Base-by-base conservation (phyloP, 2,888 invertebrate species). In the Agrilus cyanescens region DNA sequence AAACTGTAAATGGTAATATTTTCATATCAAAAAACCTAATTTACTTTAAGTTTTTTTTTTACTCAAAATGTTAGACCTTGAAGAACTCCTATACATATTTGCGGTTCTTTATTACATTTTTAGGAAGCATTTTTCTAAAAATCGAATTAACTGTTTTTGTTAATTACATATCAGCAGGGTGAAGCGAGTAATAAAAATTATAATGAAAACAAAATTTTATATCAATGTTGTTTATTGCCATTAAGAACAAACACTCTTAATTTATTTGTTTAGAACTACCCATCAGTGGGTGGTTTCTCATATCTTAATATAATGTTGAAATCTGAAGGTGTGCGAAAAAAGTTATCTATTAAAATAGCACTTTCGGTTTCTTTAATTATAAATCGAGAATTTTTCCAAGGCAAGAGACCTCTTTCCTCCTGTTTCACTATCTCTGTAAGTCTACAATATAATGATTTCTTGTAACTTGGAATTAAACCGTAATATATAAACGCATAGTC, bases 281-380 rank as follows among this genome's bases (percentile, higher is more conserved):
- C 47, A 12, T 49, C 38, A 35, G 54, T 50, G 8, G 53, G 50
- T 43, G 57, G 52, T 44, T 53, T 53, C 44, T 61, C 59, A 45
- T 56, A 49, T 8, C 63, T 63, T 40, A 65, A 46, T 63, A 66
- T 61, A 32, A 63, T 57, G 52, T 58, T 53, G 33, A 65, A 57
- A 56, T 67, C 67, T 18, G 59, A 57, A 12, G 66, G 62, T 43
- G 50, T 56, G 44, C 60, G 51, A 45, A 67, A 67, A 40, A 52
- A 58, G 32, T 58, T 46, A 13, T 63, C 62, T 1, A 63, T 15
- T 37, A 67, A 46, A 40, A 63, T 53, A 12, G 59, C 39, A 38
- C 45, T 52, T 33, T 52, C 49, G 20, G 51, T 45, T 42, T 54
- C 47, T 18, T 55, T 48, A 30, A 61, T 45, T 36, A 52, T 38